A percentile compares a stretch with the other conserved stretches of the same genome.
Conservation (phyloP, 2,113 vertebrate species). For the Oncorhynchus kisutch region DNA sequence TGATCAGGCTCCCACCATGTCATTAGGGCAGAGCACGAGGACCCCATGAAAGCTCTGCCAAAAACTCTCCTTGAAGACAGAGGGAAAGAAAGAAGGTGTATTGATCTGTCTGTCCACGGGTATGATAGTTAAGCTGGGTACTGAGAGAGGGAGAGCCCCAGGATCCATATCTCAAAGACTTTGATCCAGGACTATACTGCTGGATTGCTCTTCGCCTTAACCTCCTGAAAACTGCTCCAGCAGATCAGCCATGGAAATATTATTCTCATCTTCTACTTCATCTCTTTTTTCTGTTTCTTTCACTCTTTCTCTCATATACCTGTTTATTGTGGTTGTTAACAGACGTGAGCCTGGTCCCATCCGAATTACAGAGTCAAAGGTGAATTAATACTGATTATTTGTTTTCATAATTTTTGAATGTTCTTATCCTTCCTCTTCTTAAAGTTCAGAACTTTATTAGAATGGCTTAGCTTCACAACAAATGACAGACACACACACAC, state of each 20-base stretch:
- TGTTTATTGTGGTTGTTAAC: not conserved
- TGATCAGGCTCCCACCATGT: constrained; percentile 81
- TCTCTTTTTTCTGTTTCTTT: constrained; percentile 4
- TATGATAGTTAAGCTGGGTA: constrained; percentile 92
- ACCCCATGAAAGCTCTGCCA: constrained; percentile 85
- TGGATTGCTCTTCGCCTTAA: constrained; percentile 81
- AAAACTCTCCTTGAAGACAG: constrained; percentile 94
- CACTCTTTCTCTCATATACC: not conserved
- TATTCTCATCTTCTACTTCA: constrained; percentile 57
- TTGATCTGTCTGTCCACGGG: constrained; percentile 97
- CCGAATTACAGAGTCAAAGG: not conserved
- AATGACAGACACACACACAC: not conserved
- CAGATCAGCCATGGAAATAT: constrained; percentile 82
- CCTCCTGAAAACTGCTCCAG: constrained; percentile 77
- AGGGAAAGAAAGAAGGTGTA: constrained; percentile 88
- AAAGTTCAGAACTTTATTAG: not conserved
- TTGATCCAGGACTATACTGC: constrained; percentile 83
- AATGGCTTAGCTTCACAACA: too few species aligned
- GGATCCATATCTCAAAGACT: constrained; percentile 90
- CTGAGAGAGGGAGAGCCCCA: constrained; percentile 85
- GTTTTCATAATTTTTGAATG: not conserved
- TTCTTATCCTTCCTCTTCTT: not conserved
- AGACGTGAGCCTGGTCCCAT: not conserved
- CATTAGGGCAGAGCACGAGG: constrained; percentile 79
- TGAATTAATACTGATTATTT: not conserved